Percentiles rank a stretch among this genome's conserved stretches.
Evolutionary conservation across 2,797 vertebrate species (phyloP).

Genomic region (Pyrocephalus nanus): DNA sequence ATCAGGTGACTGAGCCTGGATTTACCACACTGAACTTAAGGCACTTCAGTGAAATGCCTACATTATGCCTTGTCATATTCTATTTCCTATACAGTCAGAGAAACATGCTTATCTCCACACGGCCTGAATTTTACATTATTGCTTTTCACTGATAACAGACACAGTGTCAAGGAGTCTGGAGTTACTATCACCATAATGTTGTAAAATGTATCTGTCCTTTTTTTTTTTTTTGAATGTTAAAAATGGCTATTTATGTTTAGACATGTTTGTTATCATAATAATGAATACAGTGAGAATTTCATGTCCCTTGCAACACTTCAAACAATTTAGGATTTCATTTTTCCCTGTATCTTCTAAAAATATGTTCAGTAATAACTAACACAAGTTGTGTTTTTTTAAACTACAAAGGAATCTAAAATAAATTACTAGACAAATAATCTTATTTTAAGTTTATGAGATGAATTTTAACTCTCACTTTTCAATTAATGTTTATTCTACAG

Average conservation of each 20-base stretch:
- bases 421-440: neutral
- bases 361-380: neutral
- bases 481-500: slow-evolving; percentile 1
- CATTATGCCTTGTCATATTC: neutral
- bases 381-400: neutral
- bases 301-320: neutral
- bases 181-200: neutral
- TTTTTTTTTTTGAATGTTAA: neutral
- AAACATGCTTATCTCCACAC: neutral
- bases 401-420: neutral
- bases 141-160: neutral
- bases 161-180: neutral
- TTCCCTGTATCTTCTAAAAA: neutral
- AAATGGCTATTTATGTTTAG: neutral
- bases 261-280: neutral
- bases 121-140: neutral
- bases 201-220: neutral
- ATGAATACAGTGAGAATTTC: neutral
- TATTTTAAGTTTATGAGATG: neutral
- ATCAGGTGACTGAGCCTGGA: neutral
- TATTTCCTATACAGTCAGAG: neutral
- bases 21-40: neutral
- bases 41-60: neutral
- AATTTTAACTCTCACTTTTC: neutral
- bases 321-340: neutral